These are phyloP conservation scores for Goniozus legneri DNA, from an alignment of 1,140 invertebrate genomes.

Conservation along the genomic window DNA sequence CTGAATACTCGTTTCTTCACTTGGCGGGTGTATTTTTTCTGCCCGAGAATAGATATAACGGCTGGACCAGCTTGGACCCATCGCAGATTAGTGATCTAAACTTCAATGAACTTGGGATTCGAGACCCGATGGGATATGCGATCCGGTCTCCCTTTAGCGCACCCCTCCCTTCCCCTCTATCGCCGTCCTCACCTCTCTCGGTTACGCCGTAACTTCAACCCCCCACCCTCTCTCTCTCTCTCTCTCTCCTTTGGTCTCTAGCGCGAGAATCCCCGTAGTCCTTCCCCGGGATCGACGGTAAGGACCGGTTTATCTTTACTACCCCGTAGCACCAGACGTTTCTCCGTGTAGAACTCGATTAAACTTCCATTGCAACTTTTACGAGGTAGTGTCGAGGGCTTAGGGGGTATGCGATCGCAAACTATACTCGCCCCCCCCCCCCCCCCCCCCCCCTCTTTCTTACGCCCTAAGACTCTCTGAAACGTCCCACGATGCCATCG, in stretches of 20 bases:
- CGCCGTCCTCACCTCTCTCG: too few species aligned
- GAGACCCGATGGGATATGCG: background rate
- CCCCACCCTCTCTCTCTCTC: background rate
- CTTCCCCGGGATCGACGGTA: conserved; percentile 20
- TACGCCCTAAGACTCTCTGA: background rate
- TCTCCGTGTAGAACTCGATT: conserved; percentile 40
- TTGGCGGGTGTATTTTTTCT: too few species aligned
- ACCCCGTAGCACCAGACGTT: conserved; percentile 29
- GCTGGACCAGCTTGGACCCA: conserved; percentile 2
- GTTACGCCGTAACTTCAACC: conserved; percentile 17
- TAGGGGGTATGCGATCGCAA: conserved; percentile 24
- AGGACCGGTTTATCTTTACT: conserved; percentile 43
- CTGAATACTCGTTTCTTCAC: too few species aligned
- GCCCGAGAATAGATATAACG: too few species aligned
- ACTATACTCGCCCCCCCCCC: background rate
- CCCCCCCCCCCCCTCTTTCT: background rate
- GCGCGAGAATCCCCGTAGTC: conserved; percentile 10
- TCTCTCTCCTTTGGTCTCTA: conserved; percentile 2
- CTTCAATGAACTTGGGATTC: conserved; percentile 29
- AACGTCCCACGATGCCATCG: background rate
- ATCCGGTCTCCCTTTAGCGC: too few species aligned
- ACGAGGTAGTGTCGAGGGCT: conserved; percentile 33
- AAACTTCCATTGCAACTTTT: conserved; percentile 43
- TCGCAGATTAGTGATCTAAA: conserved; percentile 33
- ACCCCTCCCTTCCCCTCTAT: too few species aligned